Percentiles rank a stretch among this genome's conserved stretches.
These are phyloP conservation scores for Drosophila sproati DNA, from an alignment of 1,140 invertebrate genomes.

Conservation along the genomic window DNA sequence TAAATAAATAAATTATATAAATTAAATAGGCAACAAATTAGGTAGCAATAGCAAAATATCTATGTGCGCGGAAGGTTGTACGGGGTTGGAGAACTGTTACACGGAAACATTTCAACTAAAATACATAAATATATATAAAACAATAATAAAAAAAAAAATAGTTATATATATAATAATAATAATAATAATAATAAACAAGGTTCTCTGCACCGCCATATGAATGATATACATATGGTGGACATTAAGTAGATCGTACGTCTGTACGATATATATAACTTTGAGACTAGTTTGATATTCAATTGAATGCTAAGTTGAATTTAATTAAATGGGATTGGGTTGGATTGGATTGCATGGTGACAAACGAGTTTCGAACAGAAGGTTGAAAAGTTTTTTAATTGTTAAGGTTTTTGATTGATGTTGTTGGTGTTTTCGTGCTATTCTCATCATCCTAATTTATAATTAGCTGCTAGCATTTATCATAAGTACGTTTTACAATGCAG, in stretches of 20 bases:
- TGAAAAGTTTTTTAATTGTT: background rate
- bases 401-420: conserved; percentile 25
- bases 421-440: conserved; percentile 34
- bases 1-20: conserved; percentile 76
- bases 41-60: conserved; percentile 24
- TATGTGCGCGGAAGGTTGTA: conserved; percentile 11
- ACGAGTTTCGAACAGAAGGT: background rate
- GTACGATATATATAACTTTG: conserved; percentile 45
- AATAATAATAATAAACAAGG: conserved; percentile 25
- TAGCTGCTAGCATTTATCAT: conserved; percentile 76
- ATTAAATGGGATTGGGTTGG: conserved; percentile 8
- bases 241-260: conserved; percentile 52
- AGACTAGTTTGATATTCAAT: conserved; percentile 64
- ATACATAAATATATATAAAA: conserved; percentile 17
- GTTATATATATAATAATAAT: conserved; percentile 7
- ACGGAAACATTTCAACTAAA: conserved; percentile 42
- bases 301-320: conserved; percentile 10
- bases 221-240: conserved; percentile 20
- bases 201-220: conserved; percentile 3
- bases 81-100: background rate
- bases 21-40: conserved; percentile 75
- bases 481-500: conserved; percentile 78
- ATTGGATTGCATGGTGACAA: conserved; percentile 3
- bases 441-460: conserved; percentile 44
- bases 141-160: conserved; percentile 23